A percentile compares a stretch with the other conserved stretches of the same genome.
These are phyloP conservation scores for Holothuria leucospilota DNA, from an alignment of 53 echinoderm and acorn worm genomes.

Conservation along the genomic window DNA sequence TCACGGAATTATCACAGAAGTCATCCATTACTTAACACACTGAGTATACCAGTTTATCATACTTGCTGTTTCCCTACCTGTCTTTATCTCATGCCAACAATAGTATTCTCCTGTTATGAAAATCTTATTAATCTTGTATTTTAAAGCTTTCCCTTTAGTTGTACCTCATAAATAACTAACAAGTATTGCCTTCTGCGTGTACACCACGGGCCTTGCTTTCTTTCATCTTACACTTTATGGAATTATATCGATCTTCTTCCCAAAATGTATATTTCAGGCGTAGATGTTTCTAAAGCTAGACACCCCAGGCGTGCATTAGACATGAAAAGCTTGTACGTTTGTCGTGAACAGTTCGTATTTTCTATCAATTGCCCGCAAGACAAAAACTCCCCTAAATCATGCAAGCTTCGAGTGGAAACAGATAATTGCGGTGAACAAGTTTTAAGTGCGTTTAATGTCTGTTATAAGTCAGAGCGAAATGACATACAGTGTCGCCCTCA, in stretches of 20 bases:
- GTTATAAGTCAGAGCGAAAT: conserved; percentile 36
- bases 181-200: no score
- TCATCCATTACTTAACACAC: no score
- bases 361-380: conserved; percentile 15
- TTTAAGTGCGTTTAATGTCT: conserved; percentile 47
- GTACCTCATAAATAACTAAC: no score
- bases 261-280: conserved; percentile 36
- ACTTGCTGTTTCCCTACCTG: no score
- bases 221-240: not conserved
- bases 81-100: no score
- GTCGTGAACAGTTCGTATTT: not conserved
- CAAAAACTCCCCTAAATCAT: conserved; percentile 22
- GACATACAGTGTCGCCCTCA: conserved; percentile 33
- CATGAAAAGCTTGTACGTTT: conserved; percentile 6
- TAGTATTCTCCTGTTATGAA: no score
- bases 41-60: no score
- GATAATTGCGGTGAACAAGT: conserved; percentile 39
- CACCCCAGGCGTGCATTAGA: conserved; percentile 42
- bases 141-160: no score
- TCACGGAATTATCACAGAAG: no score
- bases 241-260: conserved; percentile 35
- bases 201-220: no score
- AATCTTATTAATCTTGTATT: no score
- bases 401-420: conserved; percentile 38
- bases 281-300: conserved; percentile 9